phyloP scores from a whole-genome alignment of 2,888 invertebrate genomes.

The Volucella zonaria region DNA sequence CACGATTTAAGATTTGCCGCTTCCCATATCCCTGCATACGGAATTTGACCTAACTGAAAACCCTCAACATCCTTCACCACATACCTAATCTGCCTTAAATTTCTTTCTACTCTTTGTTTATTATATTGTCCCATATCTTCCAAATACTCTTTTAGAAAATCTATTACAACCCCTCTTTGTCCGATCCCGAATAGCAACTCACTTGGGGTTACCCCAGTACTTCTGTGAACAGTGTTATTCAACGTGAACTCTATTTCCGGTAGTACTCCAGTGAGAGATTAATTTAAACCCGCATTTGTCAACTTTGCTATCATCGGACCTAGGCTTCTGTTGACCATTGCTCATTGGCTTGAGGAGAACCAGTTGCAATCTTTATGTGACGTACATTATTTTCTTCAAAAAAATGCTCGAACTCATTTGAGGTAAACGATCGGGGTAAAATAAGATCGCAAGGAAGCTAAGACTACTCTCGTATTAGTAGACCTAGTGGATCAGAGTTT shows the following conservation, averaged over 20 bases:
- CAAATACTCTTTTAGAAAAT: too few relatives aligned
- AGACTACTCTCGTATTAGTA: too few relatives aligned
- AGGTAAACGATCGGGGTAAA: too few relatives aligned
- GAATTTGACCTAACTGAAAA: too few relatives aligned
- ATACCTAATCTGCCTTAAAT: too few relatives aligned
- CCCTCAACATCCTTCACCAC: too few relatives aligned
- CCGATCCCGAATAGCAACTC: constrained; percentile 60
- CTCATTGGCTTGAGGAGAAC: constrained; percentile 72
- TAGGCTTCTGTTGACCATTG: constrained; percentile 54
- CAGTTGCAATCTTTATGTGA: constrained; percentile 65
- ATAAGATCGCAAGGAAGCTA: too few relatives aligned
- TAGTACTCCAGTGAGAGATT: constrained; percentile 21
- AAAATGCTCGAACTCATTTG: constrained; percentile 27
- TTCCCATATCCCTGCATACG: too few relatives aligned
- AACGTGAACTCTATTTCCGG: constrained; percentile 36
- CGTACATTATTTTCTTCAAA: constrained; percentile 40
- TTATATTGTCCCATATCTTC: too few relatives aligned
- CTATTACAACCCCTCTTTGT: constrained; percentile 35
- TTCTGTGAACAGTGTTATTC: constrained; percentile 60
- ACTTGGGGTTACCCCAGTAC: constrained; percentile 50
- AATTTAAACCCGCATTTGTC: constrained; percentile 1
- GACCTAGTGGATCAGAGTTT: too few relatives aligned
- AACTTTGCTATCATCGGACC: constrained; percentile 58
- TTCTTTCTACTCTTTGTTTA: too few relatives aligned
- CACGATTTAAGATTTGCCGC: too few relatives aligned